Percentiles rank a stretch among this genome's conserved stretches.
These are phyloP conservation scores for Schizopygopsis malacanthus DNA, from an alignment of 2,797 vertebrate species.

Conservation along the genomic window DNA sequence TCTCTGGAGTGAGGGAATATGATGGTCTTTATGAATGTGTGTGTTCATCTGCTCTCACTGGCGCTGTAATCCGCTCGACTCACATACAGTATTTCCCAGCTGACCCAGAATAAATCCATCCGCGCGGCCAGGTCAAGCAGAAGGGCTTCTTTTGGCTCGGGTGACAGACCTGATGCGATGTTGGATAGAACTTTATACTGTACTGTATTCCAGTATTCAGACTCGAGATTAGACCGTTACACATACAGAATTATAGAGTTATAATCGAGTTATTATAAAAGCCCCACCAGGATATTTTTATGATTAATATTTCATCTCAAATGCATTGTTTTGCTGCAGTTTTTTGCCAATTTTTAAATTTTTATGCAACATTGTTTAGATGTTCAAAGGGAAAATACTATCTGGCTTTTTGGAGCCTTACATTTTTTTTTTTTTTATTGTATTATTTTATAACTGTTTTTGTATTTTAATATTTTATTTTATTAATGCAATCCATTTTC, in stretches of 20 bases:
- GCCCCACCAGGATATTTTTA: background rate
- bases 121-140: background rate
- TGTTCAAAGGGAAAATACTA: no score
- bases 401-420: no score
- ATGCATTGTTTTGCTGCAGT: background rate
- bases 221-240: background rate
- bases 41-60: constrained; percentile 41
- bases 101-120: constrained; percentile 57
- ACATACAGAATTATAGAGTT: no score
- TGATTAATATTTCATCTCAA: background rate
- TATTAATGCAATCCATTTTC: no score
- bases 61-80: constrained; percentile 62
- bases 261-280: background rate
- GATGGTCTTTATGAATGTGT: constrained; percentile 50
- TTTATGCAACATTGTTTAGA: background rate
- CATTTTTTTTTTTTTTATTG: no score
- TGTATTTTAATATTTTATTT: no score
- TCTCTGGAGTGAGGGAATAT: constrained; percentile 50
- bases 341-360: background rate
- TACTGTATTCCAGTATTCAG: background rate
- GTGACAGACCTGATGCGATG: constrained; percentile 34
- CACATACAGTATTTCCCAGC: constrained; percentile 47
- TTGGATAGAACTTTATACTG: background rate
- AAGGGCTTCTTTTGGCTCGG: constrained; percentile 17
- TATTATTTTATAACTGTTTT: no score